Evolutionary conservation across 2,113 vertebrate genomes (phyloP).

Genomic region (Scolopax mira): DNA sequence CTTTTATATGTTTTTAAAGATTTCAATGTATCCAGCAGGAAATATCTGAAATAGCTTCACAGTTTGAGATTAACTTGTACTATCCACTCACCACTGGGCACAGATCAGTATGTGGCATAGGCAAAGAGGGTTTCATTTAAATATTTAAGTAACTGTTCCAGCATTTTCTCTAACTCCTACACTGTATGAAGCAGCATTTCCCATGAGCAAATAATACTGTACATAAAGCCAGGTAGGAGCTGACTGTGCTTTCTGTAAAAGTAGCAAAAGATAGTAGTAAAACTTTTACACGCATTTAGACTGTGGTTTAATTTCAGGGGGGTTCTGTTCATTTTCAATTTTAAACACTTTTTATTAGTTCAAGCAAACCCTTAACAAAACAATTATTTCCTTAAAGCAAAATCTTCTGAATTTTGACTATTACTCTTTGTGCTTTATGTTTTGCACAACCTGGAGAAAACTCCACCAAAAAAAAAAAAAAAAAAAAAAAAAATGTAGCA

Average conservation of each 20-base stretch:
- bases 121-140: neutral
- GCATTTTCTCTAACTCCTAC: neutral
- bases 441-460: neutral
- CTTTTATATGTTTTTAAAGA: neutral
- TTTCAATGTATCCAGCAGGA: neutral
- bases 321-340: neutral
- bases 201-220: neutral
- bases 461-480: neutral
- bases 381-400: neutral
- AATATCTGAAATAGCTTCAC: neutral
- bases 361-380: neutral
- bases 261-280: neutral
- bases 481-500: neutral
- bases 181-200: neutral
- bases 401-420: neutral
- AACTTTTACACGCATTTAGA: neutral
- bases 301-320: neutral
- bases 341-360: neutral
- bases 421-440: neutral
- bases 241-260: neutral
- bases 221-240: neutral
- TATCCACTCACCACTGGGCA: neutral
- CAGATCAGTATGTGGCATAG: neutral
- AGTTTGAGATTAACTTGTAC: neutral
- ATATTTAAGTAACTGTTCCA: neutral